Evolutionary conservation across 1,140 invertebrate species (phyloP), one percentile per base, ranked within the genome.

Genomic region (Oncopodura yosiiana): DNA sequence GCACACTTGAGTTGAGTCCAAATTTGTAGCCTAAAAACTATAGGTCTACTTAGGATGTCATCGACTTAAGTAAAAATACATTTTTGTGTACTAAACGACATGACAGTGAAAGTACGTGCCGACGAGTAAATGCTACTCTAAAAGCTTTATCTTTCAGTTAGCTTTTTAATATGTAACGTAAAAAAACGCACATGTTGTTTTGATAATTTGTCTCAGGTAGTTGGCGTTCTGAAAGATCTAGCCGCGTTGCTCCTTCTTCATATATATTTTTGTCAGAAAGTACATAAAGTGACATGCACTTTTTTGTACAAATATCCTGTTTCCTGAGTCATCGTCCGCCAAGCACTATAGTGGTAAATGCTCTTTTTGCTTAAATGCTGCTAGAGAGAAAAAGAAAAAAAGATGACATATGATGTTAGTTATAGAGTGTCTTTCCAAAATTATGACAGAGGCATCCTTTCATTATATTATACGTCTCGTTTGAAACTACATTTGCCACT

Each of bases 221-320:
- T 21, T 11, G n/a, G 38, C 16, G 6, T 46, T 12, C 14, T 32
- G 29, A 12, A 46, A n/a, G 27, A 9, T 23, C 19, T 30, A 5
- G 41, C 24, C 30, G 27, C 34, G 26, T 32, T 19, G 12, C 44
- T 46, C 44, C 30, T 46, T 46, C 30, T 46, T 21, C 34, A 12
- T 19, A 32, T 46, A 26, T 46, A 14, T 12, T 18, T 21, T 27
- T 46, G 14, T 14, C n/a, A 44, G 24, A 44, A 44, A 27, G 16
- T 11, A 3, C 41, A 42, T 24, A 9, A 4, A 42, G 3, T 34
- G 26, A 32, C 19, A 27, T 34, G 41, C 41, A 43, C 41, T 21
- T 43, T 43, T 43, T 21, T 46, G 27, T 30, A 32, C 44, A 46
- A 46, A 46, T n/a, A 45, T 30, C 46, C 46, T 36, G 46, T 49